These are phyloP conservation scores for Aspidiotus destructor DNA, from an alignment of 2,888 invertebrate genomes.

Conservation along the genomic window DNA sequence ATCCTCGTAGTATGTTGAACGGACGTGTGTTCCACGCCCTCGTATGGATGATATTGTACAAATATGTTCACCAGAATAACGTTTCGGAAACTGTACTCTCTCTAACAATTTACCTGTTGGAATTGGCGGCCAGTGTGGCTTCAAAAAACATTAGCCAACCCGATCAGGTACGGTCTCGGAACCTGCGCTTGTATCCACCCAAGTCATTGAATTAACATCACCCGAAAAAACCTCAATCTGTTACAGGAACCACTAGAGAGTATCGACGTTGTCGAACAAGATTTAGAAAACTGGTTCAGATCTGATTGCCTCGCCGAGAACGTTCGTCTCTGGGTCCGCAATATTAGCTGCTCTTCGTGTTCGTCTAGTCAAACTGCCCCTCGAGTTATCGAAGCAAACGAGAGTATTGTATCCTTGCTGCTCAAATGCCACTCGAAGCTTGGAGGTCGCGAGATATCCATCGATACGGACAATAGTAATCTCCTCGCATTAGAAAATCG, in stretches of 20 bases:
- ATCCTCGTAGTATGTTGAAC: conserved; percentile 54
- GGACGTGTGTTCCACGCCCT: conserved; percentile 58
- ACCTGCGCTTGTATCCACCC: too few species aligned
- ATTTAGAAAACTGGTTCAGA: conserved; percentile 57
- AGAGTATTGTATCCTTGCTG: conserved; percentile 80
- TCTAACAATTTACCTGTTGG: conserved; percentile 75
- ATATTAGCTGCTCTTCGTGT: conserved; percentile 39
- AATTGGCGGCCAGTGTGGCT: conserved; percentile 40
- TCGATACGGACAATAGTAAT: conserved; percentile 39
- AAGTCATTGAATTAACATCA: too few species aligned
- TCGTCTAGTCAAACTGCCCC: too few species aligned
- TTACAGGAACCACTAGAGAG: conserved; percentile 35
- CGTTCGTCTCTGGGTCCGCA: conserved; percentile 56
- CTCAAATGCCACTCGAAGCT: conserved; percentile 83
- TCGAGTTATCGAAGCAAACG: conserved; percentile 47
- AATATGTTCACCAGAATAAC: conserved; percentile 61
- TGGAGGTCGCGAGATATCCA: conserved; percentile 72
- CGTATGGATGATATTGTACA: conserved; percentile 71
- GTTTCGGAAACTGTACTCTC: conserved; percentile 83
- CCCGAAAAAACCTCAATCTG: too few species aligned
- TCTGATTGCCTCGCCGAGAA: conserved; percentile 66
- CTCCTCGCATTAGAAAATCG: conserved; percentile 41
- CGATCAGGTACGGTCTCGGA: not conserved
- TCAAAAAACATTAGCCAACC: not conserved
- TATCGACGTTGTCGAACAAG: conserved; percentile 47